Evolutionary conservation across 2,797 vertebrate species (phyloP), one percentile per base, ranked within the genome.

Genomic region (Poliocrania exsul): DNA sequence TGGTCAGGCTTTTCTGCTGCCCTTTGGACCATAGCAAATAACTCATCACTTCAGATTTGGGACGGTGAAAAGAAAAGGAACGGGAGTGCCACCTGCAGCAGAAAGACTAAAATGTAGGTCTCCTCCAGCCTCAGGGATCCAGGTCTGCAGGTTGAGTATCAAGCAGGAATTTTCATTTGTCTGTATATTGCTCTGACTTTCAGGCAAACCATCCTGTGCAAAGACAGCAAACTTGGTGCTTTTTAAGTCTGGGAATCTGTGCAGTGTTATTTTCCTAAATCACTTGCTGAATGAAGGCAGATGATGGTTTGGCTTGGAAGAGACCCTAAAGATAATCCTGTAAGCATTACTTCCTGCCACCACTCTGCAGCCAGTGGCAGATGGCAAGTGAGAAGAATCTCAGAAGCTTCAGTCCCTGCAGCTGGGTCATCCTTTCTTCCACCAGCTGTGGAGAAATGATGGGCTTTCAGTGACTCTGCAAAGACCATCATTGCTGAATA

Each of bases 1-100:
- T 95, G 96, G 96, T 95, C 95, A 95, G 91, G 91, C 79, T 96
- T 96, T 95, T 94, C 87, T 73, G 77, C 75, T 96, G 93, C 93
- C 95, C 94, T 95, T 92, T 91, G 92, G 95, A 96, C 96, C 93
- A 86, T 57, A 37, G 86, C 92, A 94, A 96, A 95, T 92, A 96
- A 90, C 87, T 95, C 83, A 86, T 82, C 90, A 44, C 87, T 93
- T 94, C 86, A 57, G 73, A 86, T 84, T 75, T 74, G 62, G 87
- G 89, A 88, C 0, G 15, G 49, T 86, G 90, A 31, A 12, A 74
- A 72, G 74, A 44, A 64, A 88, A 97, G 93, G 96, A 93, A 54
- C 91, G 16, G 77, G 81, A 90, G 91, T 92, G 96, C 96, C 96
- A 96, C 84, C 96, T 96, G 88, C 93, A 95, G 96, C 87, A 89